Evolutionary conservation across 2,113 vertebrate genomes (phyloP), one percentile per base, ranked within the genome.

Genomic region (Phocoena sinus): DNA sequence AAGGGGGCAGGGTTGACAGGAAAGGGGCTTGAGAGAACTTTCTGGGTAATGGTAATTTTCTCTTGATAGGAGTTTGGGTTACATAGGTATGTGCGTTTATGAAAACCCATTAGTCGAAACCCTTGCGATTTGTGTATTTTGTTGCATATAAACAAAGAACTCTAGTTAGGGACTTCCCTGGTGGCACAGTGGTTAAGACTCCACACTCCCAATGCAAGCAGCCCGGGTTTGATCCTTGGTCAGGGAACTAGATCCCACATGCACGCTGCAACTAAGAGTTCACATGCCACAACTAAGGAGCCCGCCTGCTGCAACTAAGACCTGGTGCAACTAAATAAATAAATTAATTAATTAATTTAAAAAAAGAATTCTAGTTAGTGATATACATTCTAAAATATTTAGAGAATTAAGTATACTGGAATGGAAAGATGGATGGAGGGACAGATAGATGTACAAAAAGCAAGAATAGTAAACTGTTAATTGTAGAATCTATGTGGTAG

Each of bases 381-480:
- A 88, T 62, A 62, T 5, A 47, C 17, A 60, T 31, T 18, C 9
- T 36, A 28, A 70, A 50, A 25, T 62, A n/a, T n/a, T 36, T 26
- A 88, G 15, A 26, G 47, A 47, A 47, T 44, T n/a, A 47, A 94
- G 23, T 70, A 31, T 50, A 58, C 73, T 58, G 33, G 25, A 31
- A 50, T 36, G 11, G 56, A 68, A 60, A 71, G 21, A 70, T 28
- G 50, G 63, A 83, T 6, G 36, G 31, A 38, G 4, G 12, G 17
- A 56, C 1, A 13, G 62, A 50, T 10, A 71, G 10, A 44, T 31
- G 12, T 58, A 44, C 7, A 83, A 90, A 90, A 67, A 73, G 33
- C 23, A 62, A 73, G 44, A 44, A 36, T 5, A 90, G 36, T 65
- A 65, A 94, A 94, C 71, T 63, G 62, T 33, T 47, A 71, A 89